Evolutionary conservation across 2,888 invertebrate species (phyloP), one percentile per base, ranked within the genome.

Genomic region (Diaphora mendica): DNA sequence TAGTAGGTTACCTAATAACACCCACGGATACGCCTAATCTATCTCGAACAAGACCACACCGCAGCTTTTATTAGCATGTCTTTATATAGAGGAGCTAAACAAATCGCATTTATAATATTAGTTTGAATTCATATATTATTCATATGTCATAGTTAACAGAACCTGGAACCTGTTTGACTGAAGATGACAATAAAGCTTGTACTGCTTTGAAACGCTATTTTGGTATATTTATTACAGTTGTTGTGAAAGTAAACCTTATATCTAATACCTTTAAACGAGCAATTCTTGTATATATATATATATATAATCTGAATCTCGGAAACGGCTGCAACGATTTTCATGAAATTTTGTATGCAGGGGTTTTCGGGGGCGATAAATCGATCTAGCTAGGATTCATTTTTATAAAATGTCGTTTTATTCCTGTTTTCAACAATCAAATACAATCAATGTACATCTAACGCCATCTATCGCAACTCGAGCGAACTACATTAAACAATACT

Each of bases 221-320:
- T 59, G 67, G 66, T 73, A 75, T 85, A 84, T 87, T 87, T 87
- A 84, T 85, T 77, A 71, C 71, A 39, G 68, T 76, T n/a, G 82
- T 83, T 86, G 81, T 86, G 68, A 70, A 33, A 33, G 64, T 79
- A 78, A 74, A 75, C 65, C 51, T 55, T 64, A 71, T 70, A 68
- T 0, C n/a, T n/a, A n/a, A n/a, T n/a, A n/a, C n/a, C n/a, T n/a
- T n/a, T n/a, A n/a, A n/a, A n/a, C n/a, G n/a, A n/a, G n/a, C n/a
- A n/a, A n/a, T n/a, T n/a, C n/a, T n/a, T n/a, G n/a, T n/a, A n/a
- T n/a, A n/a, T n/a, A n/a, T n/a, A n/a, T n/a, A n/a, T n/a, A n/a
- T n/a, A n/a, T n/a, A n/a, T n/a, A n/a, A n/a, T n/a, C n/a, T n/a
- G n/a, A n/a, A n/a, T n/a, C n/a, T n/a, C n/a, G n/a, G n/a, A n/a